Evolutionary conservation across 2,797 vertebrate genomes (phyloP).

Genomic region (Schizopygopsis malacanthus): DNA sequence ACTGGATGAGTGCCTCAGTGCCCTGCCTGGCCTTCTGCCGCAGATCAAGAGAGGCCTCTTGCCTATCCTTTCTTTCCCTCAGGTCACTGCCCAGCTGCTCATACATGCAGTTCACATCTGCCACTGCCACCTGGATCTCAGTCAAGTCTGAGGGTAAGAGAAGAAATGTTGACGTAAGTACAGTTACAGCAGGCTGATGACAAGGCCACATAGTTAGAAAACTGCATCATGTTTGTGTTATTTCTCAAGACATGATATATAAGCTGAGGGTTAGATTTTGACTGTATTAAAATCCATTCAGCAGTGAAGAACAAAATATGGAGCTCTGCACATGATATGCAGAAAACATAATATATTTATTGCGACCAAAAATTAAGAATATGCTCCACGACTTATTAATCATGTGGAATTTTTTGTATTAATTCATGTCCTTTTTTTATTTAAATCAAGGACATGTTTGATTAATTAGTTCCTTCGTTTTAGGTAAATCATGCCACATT

Average conservation of each 20-base stretch:
- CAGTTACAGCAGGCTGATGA: slow-evolving; percentile 19
- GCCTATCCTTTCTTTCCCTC: slow-evolving; percentile 76
- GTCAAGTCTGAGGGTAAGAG: slow-evolving; percentile 87
- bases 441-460: not conserved
- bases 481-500: not conserved
- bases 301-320: not conserved
- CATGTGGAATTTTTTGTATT: too few relatives aligned
- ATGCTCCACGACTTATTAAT: not conserved
- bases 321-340: not conserved
- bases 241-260: not conserved
- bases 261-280: not conserved
- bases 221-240: not conserved
- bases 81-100: slow-evolving; percentile 83
- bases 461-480: too few relatives aligned
- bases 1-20: slow-evolving; percentile 79
- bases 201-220: slow-evolving; percentile 52
- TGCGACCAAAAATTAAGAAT: not conserved
- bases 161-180: slow-evolving; percentile 21
- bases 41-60: slow-evolving; percentile 81
- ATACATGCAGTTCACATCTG: slow-evolving; percentile 86
- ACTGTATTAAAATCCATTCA: not conserved
- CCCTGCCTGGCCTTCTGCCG: slow-evolving; percentile 82
- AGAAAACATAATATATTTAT: not conserved
- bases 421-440: not conserved
- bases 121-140: slow-evolving; percentile 91